phyloP scores from a whole-genome alignment of 2,888 invertebrate genomes.

The Hirtodrosophila duncani region DNA sequence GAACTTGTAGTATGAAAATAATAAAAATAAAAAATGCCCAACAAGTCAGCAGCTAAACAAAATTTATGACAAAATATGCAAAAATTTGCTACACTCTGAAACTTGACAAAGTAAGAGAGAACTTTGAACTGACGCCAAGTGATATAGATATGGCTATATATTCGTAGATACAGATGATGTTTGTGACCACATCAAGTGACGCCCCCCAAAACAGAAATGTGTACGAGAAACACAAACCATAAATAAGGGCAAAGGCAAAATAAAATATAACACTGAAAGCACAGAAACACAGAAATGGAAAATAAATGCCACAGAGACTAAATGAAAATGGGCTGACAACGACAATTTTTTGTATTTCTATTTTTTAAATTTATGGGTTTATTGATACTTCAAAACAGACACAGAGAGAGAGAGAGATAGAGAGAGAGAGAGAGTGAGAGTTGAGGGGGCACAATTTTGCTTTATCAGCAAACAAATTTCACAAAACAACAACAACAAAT shows the following conservation, averaged over 20 bases:
- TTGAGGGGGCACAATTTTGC: too few relatives aligned
- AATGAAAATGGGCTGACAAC: constrained; percentile 40
- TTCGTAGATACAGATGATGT: constrained; percentile 17
- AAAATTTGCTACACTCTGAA: constrained; percentile 55
- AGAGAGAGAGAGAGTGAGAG: too few relatives aligned
- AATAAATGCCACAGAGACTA: too few relatives aligned
- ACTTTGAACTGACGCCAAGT: constrained; percentile 7
- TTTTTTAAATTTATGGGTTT: constrained; percentile 13
- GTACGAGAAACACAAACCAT: constrained; percentile 14
- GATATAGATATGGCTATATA: too few relatives aligned
- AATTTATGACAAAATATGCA: constrained; percentile 68
- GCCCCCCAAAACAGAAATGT: constrained; percentile 30
- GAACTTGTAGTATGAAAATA: too few relatives aligned
- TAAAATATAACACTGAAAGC: constrained; percentile 2
- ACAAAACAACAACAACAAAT: too few relatives aligned
- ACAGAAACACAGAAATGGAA: constrained; percentile 6
- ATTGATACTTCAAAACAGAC: too few relatives aligned
- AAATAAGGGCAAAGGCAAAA: constrained; percentile 24
- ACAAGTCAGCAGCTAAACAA: too few relatives aligned
- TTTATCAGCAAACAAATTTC: too few relatives aligned
- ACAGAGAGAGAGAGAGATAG: too few relatives aligned
- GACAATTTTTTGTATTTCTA: constrained; percentile 31
- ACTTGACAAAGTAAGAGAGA: constrained; percentile 43
- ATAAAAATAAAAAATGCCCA: too few relatives aligned
- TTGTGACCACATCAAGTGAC: constrained; percentile 20